Base-by-base conservation (phyloP, 2,888 invertebrate species). In the Bembecia ichneumoniformis region DNA sequence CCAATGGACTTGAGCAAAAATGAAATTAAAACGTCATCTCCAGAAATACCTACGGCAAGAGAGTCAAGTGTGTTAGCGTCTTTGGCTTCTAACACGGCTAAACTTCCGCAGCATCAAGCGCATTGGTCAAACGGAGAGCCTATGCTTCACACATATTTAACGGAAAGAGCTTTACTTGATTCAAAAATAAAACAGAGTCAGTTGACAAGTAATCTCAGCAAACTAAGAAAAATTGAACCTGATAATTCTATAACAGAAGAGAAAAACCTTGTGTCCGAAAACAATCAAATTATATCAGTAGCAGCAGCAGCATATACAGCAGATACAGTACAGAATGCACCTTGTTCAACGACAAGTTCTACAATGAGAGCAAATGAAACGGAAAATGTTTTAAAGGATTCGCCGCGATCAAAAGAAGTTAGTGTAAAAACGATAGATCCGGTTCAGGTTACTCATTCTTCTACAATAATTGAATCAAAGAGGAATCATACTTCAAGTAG, bases 141-240 rank as follows among this genome's bases (percentile, higher is more conserved):
- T 4, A 90, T 93, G 88, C 76, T 93, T 49, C 92, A 93, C 57
- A 92, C 91, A 0, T 93, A 93, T 72, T 86, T 93, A 47, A 92
- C 92, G 1, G 93, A 93, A 66, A 87, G 92, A 64, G 92, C 93
- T 13, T 78, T 93, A 47, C 88, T 91, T 66, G 91, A 93, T 66
- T 89, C 91, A 40, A 91, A 90, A 73, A 91, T 93, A 52, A 93
- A 93, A 71, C 92, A 92, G 68, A 90, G 90, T 56, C 91, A 91
- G 67, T 72, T 87, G 49, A 77, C 81, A 44, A 69, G 74, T 51
- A 80, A 62, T 55, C 64, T 77, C 55, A 75, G 69, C 53, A 84
- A 80, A 72, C 55, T 72, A 52, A 77, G 73, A 55, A 86, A 83
- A 66, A 57, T 75, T 15, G 83, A 84, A 49, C 47, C 74, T 28